Base-by-base conservation (phyloP, 1,140 invertebrate genomes). In the Hormaphis cornu region DNA sequence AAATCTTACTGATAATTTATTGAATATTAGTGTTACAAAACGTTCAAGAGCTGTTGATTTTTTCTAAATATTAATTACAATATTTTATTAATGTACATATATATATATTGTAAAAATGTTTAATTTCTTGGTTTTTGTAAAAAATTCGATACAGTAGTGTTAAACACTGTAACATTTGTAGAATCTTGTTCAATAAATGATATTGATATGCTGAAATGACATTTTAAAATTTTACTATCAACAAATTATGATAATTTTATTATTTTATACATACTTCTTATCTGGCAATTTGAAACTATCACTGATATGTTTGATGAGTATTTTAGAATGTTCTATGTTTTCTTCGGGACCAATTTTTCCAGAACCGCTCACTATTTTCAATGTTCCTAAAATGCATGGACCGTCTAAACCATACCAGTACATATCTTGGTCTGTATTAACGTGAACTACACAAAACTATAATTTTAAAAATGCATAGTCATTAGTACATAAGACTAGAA, bases 1-100 rank as follows among this genome's bases (percentile, higher is more conserved):
- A 76, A 84, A 83, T 10, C 78, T 90, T 0, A 91, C 89, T 9
- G 89, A 91, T 76, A 86, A 91, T 80, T 79, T 91, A 30, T 78
- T 91, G 14, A 85, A 90, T 72, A 85, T 87, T 46, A 80, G 80
- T 75, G 80, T 90, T n/a, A 84, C 86, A 18, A 84, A 82, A 56
- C 78, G 85, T 73, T 80, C 83, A 73, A 83, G 80, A 75, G 86
- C 86, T 5, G 76, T 84, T 33, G 86, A 88, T 75, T 85, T 84
- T 73, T 86, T 87, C 74, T 80, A 76, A 71, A 61, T 48, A 8
- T 7, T 8, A 30, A 61, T 61, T 37, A 56, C n/a, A 2, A 20
- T 2, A 61, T 28, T 22, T 20, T 14, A 18, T 26, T 40, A 26
- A 7, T 44, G 1, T 14, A 0, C 18, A 30, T n/a, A 0, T 26